A percentile compares a stretch with the other conserved stretches of the same genome.
These are phyloP conservation scores for Mormyrus proboscirostris DNA, from an alignment of 2,797 vertebrate species.

Conservation along the genomic window DNA sequence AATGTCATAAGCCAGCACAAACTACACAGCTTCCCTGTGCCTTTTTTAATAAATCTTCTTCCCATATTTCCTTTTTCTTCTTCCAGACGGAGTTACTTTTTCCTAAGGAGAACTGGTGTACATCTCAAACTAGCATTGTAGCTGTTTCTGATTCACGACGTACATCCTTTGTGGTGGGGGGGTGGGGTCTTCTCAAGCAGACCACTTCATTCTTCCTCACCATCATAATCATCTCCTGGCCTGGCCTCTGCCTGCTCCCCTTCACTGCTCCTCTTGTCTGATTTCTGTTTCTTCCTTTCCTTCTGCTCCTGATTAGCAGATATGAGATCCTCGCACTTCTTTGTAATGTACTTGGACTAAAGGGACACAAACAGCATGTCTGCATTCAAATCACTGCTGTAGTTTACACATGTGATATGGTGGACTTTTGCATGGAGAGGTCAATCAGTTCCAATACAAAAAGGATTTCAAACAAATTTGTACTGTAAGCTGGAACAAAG, in stretches of 20 bases:
- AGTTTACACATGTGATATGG: not conserved
- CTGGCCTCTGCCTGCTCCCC: constrained; percentile 48
- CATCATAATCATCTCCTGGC: constrained; percentile 16
- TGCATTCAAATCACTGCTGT: not conserved
- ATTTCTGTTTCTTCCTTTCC: constrained; percentile 56
- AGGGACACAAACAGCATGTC: constrained; percentile 36
- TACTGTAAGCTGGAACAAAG: not conserved
- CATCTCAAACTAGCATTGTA: not conserved
- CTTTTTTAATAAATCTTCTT: not conserved
- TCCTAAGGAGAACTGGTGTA: not conserved
- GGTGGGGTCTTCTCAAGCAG: not conserved
- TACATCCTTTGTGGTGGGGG: not conserved
- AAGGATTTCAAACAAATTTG: not conserved
- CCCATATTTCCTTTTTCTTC: not conserved
- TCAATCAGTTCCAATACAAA: not conserved
- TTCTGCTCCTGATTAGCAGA: constrained; percentile 52
- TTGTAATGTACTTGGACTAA: constrained; percentile 62
- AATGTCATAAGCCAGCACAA: not conserved
- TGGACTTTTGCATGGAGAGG: not conserved
- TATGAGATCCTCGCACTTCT: constrained; percentile 60
- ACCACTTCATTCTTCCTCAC: not conserved
- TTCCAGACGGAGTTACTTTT: not conserved
- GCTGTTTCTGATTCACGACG: not conserved
- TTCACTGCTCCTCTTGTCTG: constrained; percentile 59
- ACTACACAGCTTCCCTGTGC: not conserved